A percentile compares a stretch with the other conserved stretches of the same genome.
These are phyloP conservation scores for Diadegma fenestrale DNA, from an alignment of 2,888 invertebrate species.

Conservation along the genomic window DNA sequence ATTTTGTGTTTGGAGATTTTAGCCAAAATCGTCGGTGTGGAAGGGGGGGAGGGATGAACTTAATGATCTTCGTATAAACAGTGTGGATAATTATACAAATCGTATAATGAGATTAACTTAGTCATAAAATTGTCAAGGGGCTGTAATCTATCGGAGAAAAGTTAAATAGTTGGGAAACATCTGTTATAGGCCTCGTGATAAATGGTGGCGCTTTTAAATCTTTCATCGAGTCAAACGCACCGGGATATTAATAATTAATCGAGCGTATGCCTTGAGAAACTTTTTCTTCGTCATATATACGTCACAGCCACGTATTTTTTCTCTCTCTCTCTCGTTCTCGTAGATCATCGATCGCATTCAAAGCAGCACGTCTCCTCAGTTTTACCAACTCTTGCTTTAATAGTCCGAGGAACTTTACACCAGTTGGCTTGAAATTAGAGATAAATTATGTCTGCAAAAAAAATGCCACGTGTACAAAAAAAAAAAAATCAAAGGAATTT, in stretches of 20 bases:
- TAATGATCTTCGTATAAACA: not conserved
- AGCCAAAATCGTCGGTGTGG: no score
- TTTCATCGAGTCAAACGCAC: conserved; percentile 65
- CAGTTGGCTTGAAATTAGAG: conserved; percentile 23
- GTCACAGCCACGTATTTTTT: not conserved
- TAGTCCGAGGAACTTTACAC: conserved; percentile 39
- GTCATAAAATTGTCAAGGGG: conserved; percentile 4
- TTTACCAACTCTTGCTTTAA: conserved; percentile 44
- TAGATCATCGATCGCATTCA: conserved; percentile 41
- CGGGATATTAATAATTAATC: conserved; percentile 69
- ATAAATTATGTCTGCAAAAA: conserved; percentile 23
- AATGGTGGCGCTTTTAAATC: conserved; percentile 63
- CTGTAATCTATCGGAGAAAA: conserved; percentile 35
- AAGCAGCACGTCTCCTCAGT: conserved; percentile 43
- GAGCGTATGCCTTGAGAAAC: conserved; percentile 63
- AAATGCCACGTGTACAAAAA: conserved; percentile 17
- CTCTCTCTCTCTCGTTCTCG: conserved; percentile 1
- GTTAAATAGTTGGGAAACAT: conserved; percentile 66
- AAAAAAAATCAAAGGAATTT: conserved; percentile 4
- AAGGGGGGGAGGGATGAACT: not conserved
- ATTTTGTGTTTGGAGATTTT: no score
- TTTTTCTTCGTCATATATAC: conserved; percentile 45
- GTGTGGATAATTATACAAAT: not conserved
- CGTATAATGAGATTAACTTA: not conserved
- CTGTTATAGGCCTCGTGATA: conserved; percentile 62